phyloP scores from a whole-genome alignment of 2,797 vertebrate genomes.

The Gymnothorax reevesii region DNA sequence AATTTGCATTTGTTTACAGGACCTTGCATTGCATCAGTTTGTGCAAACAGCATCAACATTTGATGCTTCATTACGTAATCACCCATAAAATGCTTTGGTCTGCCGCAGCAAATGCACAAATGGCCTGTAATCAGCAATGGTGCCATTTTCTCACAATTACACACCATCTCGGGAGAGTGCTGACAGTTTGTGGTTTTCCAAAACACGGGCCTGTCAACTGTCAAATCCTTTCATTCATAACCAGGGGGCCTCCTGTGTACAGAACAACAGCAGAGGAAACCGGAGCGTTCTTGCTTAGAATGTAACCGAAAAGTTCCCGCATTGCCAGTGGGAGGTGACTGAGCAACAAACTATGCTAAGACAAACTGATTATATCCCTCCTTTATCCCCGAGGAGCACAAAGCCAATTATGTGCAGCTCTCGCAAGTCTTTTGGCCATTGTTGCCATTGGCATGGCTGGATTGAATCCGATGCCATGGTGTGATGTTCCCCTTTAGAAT shows the following conservation, averaged over 20 bases:
- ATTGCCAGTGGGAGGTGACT: too few species aligned
- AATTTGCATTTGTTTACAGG: conserved; percentile 65
- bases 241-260: background rate
- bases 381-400: too few species aligned
- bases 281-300: too few species aligned
- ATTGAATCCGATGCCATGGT: too few species aligned
- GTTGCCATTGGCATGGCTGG: too few species aligned
- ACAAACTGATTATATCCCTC: too few species aligned
- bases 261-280: too few species aligned
- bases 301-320: too few species aligned
- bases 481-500: too few species aligned
- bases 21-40: conserved; percentile 57
- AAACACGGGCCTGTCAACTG: conserved; percentile 58
- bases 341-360: too few species aligned
- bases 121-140: conserved; percentile 71
- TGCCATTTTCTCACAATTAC: conserved; percentile 75
- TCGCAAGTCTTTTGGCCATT: too few species aligned
- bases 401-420: too few species aligned
- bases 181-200: conserved; percentile 45
- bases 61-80: conserved; percentile 70
- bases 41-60: conserved; percentile 61
- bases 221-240: conserved; percentile 39
- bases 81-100: conserved; percentile 65
- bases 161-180: conserved; percentile 54
- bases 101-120: conserved; percentile 66